Evolutionary conservation across 1,140 invertebrate genomes (phyloP), one percentile per base, ranked within the genome.

Genomic region (Drosophila littoralis): DNA sequence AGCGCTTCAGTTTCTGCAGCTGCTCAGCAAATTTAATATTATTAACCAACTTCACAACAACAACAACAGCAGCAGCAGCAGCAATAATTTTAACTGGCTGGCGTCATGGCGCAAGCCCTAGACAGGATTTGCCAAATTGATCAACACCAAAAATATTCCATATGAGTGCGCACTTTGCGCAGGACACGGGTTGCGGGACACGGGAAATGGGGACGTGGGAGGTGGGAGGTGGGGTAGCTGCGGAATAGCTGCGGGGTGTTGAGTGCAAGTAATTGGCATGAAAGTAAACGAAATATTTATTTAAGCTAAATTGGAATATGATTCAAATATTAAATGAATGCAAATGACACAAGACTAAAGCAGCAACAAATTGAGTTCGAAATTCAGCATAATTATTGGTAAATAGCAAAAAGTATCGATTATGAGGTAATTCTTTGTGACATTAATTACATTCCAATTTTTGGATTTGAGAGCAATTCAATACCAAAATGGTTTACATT

Each of bases 41-140:
- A 78, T 85, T 81, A 84, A 85, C 66, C 55, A 65, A 74, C 75
- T 70, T 77, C 50, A 51, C 22, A 42, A 60, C 46, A 60, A 45
- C 55, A 70, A 46, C 74, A 64, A 57, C 74, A 52, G 22, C 55
- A 59, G 55, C 45, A 68, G 52, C 57, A 79, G 73, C 43, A 50
- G n/a, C 50, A 52, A 52, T 10, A 28, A 28, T 5, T 28, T 28
- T 5, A 28, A 28, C 5, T 28, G 22, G 22, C 22, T 28, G 22
- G 22, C 22, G 5, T 28, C 22, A 28, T 5, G 22, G 22, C 22
- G 12, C 46, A 50, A 50, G 6, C 46, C 28, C 22, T 1, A 50
- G 1, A 48, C 22, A 28, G 22, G 22, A 10, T n/a, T 48, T 33
- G 48, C 28, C 28, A 32, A 13, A 50, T 13, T 60, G 58, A 33